Evolutionary conservation across 2,113 vertebrate genomes (phyloP), one percentile per base, ranked within the genome.

Genomic region (Rhinogobius similis): DNA sequence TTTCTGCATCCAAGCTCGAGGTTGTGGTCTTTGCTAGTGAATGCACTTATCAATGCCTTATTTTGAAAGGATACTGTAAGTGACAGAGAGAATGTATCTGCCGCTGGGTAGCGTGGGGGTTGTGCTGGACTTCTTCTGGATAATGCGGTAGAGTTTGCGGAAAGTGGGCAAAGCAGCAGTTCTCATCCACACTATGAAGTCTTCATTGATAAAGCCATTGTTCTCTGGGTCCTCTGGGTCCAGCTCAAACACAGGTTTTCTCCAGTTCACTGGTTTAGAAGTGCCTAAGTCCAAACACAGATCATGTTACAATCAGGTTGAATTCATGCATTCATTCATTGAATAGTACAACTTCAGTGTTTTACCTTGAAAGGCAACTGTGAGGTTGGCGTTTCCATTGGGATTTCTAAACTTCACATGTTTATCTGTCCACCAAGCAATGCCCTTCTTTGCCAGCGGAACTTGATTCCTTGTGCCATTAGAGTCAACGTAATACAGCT

Each of bases 151-250:
- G 4, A 99, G 94, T 79, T 99, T 99, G 85, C 97, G 95, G 79
- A 99, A 99, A 0, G 95, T 98, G 27, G 98, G 97, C 67, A 99
- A 88, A 0, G 97, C 97, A 53, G 98, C 98, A 0, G 97, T 98
- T 66, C 98, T 95, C 98, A 99, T 99, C 98, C 98, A 99, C 79
- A 99, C 97, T 1, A 99, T 99, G 82, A 99, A 98, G 90, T 99
- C 97, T 76, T 99, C 98, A 1, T 99, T 99, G 88, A 98, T 95
- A 50, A 99, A 99, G 38, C 97, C 97, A 0, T 96, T 98, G 89
- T 99, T 98, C 0, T 98, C 94, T 0, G 78, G 12, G 58, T 95
- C 91, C 0, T 52, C 2, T 0, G 86, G 78, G 86, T 98, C 96
- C 77, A 99, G 82, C 84, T 93, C 87, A 20, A 94, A 98, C 23